These are phyloP conservation scores for Acleris cristana DNA, from an alignment of 2,888 invertebrate species.

Conservation along the genomic window DNA sequence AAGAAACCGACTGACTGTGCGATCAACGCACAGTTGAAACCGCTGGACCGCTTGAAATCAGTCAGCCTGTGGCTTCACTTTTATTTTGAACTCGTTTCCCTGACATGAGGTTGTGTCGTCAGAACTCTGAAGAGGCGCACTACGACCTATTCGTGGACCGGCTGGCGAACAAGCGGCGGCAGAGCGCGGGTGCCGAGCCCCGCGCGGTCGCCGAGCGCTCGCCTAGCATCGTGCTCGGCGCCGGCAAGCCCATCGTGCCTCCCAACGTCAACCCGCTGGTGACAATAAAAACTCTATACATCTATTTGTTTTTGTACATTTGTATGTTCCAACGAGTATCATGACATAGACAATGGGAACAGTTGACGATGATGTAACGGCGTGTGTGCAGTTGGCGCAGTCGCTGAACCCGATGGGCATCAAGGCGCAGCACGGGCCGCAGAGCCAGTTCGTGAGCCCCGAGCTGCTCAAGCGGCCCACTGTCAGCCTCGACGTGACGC, in stretches of 20 bases:
- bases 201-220: conserved; percentile 66
- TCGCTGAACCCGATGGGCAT: conserved; percentile 59
- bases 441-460: conserved; percentile 66
- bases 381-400: conserved; percentile 59
- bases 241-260: conserved; percentile 78
- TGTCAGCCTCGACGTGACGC: conserved; percentile 68
- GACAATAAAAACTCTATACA: conserved; percentile 42
- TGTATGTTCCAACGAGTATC: too few relatives aligned
- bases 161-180: conserved; percentile 89
- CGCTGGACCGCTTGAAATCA: too few relatives aligned
- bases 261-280: conserved; percentile 73
- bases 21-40: too few relatives aligned
- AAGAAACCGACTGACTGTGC: too few relatives aligned
- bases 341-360: too few relatives aligned
- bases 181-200: conserved; percentile 84
- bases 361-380: too few relatives aligned
- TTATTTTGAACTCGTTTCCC: too few relatives aligned
- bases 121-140: conserved; percentile 89
- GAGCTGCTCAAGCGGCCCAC: conserved; percentile 62
- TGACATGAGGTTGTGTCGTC: conserved; percentile 33
- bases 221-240: conserved; percentile 76
- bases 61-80: too few relatives aligned
- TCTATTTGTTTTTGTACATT: too few relatives aligned
- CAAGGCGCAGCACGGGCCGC: conserved; percentile 52
- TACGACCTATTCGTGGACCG: conserved; percentile 90